Percentiles rank a stretch among this genome's conserved stretches.
These are phyloP conservation scores for Ia io DNA, from an alignment of 2,113 vertebrate species.

Conservation along the genomic window DNA sequence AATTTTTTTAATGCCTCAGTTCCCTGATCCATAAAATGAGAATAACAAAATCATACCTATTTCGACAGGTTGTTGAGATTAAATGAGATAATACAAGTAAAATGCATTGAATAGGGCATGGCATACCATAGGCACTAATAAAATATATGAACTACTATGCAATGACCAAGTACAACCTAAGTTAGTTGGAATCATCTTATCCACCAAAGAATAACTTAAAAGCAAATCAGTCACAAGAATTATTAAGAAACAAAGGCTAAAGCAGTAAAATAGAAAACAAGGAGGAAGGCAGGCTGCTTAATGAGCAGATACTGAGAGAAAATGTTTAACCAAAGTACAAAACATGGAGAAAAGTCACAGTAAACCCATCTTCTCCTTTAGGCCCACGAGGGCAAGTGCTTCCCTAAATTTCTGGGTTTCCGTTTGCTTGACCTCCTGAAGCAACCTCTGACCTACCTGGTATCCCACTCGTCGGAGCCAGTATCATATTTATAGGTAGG, in stretches of 20 bases:
- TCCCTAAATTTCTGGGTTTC: not conserved
- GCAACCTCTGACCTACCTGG: slow-evolving; percentile 85
- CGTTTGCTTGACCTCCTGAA: not conserved
- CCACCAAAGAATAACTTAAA: not conserved
- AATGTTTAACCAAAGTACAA: not conserved
- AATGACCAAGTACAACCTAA: not conserved
- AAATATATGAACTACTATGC: not conserved
- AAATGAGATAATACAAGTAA: slow-evolving; percentile 21
- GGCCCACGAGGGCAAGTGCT: not conserved
- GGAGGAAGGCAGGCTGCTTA: not conserved
- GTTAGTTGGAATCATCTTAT: not conserved
- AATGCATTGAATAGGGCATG: not conserved
- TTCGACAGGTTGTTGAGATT: not conserved
- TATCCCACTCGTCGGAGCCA: slow-evolving; percentile 95
- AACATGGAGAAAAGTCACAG: not conserved
- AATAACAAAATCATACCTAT: not conserved
- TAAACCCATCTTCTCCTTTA: not conserved
- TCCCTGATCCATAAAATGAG: not conserved
- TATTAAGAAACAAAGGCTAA: not conserved
- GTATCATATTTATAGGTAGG: slow-evolving; percentile 98
- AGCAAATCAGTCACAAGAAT: not conserved
- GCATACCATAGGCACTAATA: not conserved
- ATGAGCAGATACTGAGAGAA: not conserved
- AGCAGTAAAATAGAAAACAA: not conserved
- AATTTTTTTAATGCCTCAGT: not conserved